These are phyloP conservation scores for Erinaceus europaeus DNA, from an alignment of 2,113 vertebrate genomes.

Conservation along the genomic window DNA sequence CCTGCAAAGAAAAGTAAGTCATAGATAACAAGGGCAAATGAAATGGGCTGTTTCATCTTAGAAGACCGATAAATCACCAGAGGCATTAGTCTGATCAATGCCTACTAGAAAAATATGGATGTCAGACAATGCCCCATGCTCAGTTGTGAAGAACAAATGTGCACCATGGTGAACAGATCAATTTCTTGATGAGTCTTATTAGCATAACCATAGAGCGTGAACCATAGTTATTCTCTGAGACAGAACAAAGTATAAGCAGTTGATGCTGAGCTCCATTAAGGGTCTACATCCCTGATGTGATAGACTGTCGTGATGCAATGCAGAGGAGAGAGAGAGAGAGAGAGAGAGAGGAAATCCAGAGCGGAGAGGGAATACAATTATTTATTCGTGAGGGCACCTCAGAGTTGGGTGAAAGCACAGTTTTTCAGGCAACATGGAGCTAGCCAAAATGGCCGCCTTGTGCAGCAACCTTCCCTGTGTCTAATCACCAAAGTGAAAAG, in stretches of 20 bases:
- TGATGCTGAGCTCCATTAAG: neutral
- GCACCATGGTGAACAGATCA: neutral
- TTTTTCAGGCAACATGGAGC: too few relatives aligned
- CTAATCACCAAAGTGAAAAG: too few relatives aligned
- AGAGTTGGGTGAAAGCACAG: too few relatives aligned
- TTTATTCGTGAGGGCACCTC: too few relatives aligned
- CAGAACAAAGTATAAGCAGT: neutral
- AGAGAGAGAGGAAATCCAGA: too few relatives aligned
- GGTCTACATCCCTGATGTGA: neutral
- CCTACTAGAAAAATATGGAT: neutral
- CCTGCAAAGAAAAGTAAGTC: neutral
- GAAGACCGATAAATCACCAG: conserved; percentile 1
- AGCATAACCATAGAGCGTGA: neutral
- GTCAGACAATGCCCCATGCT: neutral
- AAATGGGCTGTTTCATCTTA: neutral
- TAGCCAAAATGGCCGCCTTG: too few relatives aligned
- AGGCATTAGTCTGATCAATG: neutral
- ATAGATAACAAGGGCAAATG: neutral
- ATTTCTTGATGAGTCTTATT: conserved; percentile 32
- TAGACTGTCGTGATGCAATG: neutral
- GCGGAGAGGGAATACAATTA: too few relatives aligned
- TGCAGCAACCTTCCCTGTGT: too few relatives aligned
- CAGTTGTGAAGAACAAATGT: neutral
- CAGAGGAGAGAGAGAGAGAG: too few relatives aligned
- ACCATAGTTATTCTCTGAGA: neutral